Conservation (phyloP, 2,797 vertebrate species). For the Coregonus ussuriensis region DNA sequence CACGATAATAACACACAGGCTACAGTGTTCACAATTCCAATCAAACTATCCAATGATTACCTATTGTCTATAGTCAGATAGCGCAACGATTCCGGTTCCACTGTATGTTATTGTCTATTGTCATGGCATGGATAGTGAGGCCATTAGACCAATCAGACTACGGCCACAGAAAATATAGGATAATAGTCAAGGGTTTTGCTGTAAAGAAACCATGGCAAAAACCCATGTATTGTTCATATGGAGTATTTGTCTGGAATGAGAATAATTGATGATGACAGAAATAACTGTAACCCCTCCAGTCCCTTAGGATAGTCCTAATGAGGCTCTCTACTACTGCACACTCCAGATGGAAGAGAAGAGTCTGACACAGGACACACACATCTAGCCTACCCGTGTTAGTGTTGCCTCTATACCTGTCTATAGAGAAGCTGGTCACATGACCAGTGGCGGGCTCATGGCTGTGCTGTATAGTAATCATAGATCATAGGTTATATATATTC, state of each 20-base stretch:
- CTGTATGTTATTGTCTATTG: too few relatives aligned
- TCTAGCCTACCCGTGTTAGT: slow-evolving; percentile 56
- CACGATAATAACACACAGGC: slow-evolving; percentile 14
- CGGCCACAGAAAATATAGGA: too few relatives aligned
- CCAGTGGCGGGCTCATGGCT: neutral
- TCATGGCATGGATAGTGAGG: neutral
- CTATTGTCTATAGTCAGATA: too few relatives aligned
- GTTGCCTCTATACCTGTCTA: slow-evolving; percentile 65
- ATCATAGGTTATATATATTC: too few relatives aligned
- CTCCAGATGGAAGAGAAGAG: slow-evolving; percentile 42
- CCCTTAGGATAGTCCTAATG: slow-evolving; percentile 65
- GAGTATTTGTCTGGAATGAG: slow-evolving; percentile 23
- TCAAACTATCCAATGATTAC: neutral
- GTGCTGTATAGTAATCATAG: too few relatives aligned
- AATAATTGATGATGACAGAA: slow-evolving; percentile 43
- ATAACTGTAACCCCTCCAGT: slow-evolving; percentile 43
- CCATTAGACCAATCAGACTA: neutral
- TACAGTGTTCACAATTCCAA: slow-evolving; percentile 25
- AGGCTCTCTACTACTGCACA: slow-evolving; percentile 58
- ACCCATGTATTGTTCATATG: slow-evolving; percentile 15
- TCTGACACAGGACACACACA: slow-evolving; percentile 45
- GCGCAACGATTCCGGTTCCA: too few relatives aligned
- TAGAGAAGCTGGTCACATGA: slow-evolving; percentile 36
- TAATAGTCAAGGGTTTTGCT: too few relatives aligned
- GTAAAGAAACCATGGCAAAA: too few relatives aligned